Conservation (phyloP, 2,888 invertebrate species). For the Eretmocerus hayati region DNA sequence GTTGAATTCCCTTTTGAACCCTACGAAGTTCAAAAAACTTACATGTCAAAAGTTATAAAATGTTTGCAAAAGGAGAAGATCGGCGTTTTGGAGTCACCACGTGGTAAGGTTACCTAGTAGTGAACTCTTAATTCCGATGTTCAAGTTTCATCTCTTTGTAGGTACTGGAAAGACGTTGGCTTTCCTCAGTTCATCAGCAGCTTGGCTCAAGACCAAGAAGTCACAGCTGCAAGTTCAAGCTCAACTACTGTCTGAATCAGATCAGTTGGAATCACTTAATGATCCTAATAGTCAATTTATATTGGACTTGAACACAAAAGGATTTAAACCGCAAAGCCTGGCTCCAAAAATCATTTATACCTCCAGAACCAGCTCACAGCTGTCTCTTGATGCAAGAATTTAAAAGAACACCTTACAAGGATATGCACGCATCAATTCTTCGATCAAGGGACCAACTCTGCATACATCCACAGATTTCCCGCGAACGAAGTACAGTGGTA, state of each 20-base stretch:
- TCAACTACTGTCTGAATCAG: slow-evolving; percentile 28
- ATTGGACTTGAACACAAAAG: slow-evolving; percentile 48
- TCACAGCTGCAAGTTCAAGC: slow-evolving; percentile 56
- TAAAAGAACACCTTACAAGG: slow-evolving; percentile 78
- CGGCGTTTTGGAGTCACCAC: slow-evolving; percentile 86
- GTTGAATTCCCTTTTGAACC: slow-evolving; percentile 89
- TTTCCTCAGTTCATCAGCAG: slow-evolving; percentile 83
- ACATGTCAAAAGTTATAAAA: slow-evolving; percentile 84
- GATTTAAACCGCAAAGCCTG: slow-evolving; percentile 48
- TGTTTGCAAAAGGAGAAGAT: slow-evolving; percentile 74
- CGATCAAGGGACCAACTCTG: slow-evolving; percentile 97
- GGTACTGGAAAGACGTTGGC: slow-evolving; percentile 92
- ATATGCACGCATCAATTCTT: slow-evolving; percentile 77
- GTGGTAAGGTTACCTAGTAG: slow-evolving; percentile 53
- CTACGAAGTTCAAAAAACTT: slow-evolving; percentile 81
- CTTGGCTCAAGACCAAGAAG: slow-evolving; percentile 84
- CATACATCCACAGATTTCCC: slow-evolving; percentile 85
- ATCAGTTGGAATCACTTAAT: slow-evolving; percentile 34
- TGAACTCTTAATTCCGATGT: background rate
- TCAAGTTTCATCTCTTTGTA: slow-evolving; percentile 19
- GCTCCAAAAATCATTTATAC: slow-evolving; percentile 88
- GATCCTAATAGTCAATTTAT: slow-evolving; percentile 45
- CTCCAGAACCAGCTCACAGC: slow-evolving; percentile 93
- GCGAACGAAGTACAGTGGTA: slow-evolving; percentile 66
- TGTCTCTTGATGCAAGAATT: slow-evolving; percentile 91